These are phyloP conservation scores for Formica selysi DNA, from an alignment of 1,140 invertebrate genomes.

Conservation along the genomic window DNA sequence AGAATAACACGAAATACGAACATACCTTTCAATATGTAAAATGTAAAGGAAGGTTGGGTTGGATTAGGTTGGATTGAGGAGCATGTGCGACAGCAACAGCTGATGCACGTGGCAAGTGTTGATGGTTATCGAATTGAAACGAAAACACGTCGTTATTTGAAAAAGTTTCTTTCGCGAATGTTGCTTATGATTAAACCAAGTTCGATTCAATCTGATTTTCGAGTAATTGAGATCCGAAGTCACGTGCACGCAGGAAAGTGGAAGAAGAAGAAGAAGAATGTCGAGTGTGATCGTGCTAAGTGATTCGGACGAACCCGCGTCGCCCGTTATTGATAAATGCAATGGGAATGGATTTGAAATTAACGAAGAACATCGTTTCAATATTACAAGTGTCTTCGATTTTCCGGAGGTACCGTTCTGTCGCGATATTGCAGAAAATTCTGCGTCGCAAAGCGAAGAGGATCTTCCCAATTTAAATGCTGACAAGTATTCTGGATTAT, in stretches of 20 bases:
- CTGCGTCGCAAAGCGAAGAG: neutral
- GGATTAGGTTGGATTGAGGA: too few species aligned
- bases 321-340: neutral
- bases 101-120: too few species aligned
- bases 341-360: neutral
- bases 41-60: too few species aligned
- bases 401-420: conserved; percentile 73
- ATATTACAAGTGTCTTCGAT: conserved; percentile 59
- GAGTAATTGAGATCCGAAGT: too few species aligned
- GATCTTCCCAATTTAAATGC: neutral
- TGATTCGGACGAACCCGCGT: conserved; percentile 67
- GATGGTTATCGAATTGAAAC: too few species aligned
- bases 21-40: too few species aligned
- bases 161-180: too few species aligned
- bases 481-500: neutral
- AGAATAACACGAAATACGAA: too few species aligned
- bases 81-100: too few species aligned
- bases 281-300: conserved; percentile 70
- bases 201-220: too few species aligned
- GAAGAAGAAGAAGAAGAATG: conserved; percentile 22
- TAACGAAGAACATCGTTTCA: neutral
- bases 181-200: too few species aligned
- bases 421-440: neutral
- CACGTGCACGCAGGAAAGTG: neutral
- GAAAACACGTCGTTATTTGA: too few species aligned